These are phyloP conservation scores for Enteromius unitaeniatus DNA, from an alignment of 2,797 vertebrate genomes.

Conservation along the genomic window DNA sequence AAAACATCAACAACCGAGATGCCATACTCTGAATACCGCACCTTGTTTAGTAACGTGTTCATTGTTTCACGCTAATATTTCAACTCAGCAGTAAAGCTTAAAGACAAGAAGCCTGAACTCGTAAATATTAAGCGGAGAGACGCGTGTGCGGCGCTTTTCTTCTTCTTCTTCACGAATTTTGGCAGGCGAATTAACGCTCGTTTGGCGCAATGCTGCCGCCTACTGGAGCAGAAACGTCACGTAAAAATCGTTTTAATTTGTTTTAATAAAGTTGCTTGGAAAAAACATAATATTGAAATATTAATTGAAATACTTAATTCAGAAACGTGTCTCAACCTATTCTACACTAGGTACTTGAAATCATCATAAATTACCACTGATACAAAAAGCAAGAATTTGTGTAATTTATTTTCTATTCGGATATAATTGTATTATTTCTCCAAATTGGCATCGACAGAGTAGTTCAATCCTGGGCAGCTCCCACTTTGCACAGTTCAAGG, in stretches of 20 bases:
- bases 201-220: slow-evolving; percentile 1
- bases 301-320: not conserved
- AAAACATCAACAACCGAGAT: not conserved
- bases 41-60: slow-evolving; percentile 49
- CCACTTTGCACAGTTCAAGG: not conserved
- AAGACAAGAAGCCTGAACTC: not conserved
- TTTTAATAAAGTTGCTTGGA: not conserved
- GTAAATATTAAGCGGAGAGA: not conserved
- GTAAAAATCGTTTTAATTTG: not conserved
- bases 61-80: slow-evolving; percentile 26
- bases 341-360: not conserved
- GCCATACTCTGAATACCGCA: not conserved
- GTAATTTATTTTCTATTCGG: not conserved
- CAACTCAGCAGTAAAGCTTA: not conserved
- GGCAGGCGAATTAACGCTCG: not conserved
- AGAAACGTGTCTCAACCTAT: not conserved
- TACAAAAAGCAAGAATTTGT: not conserved
- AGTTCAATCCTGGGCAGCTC: not conserved
- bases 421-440: not conserved
- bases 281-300: not conserved
- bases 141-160: not conserved
- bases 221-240: not conserved
- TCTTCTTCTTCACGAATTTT: not conserved
- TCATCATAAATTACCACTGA: not conserved
- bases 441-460: no score